Conservation (phyloP, 1,140 invertebrate species). For the Eubasilissa regina region DNA sequence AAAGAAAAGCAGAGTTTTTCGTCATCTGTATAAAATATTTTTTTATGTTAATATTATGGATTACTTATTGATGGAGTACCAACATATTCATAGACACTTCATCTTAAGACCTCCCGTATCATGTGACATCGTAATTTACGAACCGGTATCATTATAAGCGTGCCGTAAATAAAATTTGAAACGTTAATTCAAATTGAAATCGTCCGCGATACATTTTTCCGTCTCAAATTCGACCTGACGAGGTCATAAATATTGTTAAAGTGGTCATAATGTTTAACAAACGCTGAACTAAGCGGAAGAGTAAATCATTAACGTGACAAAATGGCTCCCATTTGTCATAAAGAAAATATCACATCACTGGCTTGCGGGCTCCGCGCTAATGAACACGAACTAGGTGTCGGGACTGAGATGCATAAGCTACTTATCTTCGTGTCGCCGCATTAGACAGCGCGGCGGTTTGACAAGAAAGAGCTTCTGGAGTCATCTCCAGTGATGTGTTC, state of each 20-base stretch:
- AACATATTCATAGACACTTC: conserved; percentile 10
- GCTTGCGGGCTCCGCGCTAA: conserved; percentile 44
- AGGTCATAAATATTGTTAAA: conserved; percentile 47
- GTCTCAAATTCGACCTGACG: conserved; percentile 23
- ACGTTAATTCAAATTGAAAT: conserved; percentile 44
- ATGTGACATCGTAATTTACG: conserved; percentile 18
- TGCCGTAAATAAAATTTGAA: conserved; percentile 30
- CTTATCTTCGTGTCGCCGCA: conserved; percentile 34
- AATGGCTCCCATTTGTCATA: conserved; percentile 59
- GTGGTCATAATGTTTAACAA: conserved; percentile 58
- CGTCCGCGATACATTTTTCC: conserved; percentile 29
- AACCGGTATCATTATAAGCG: conserved; percentile 1
- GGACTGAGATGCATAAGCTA: conserved; percentile 40
- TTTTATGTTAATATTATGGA: too few relatives aligned
- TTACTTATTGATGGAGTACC: too few relatives aligned
- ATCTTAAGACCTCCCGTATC: conserved; percentile 29
- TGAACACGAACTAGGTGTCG: conserved; percentile 60
- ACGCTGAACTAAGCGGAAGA: conserved; percentile 59
- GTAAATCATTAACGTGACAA: conserved; percentile 60
- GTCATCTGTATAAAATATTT: too few relatives aligned
- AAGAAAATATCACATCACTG: conserved; percentile 49
- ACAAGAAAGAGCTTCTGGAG: conserved; percentile 14
- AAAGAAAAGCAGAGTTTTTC: too few relatives aligned
- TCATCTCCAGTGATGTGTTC: conserved; percentile 18
- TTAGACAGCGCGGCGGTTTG: conserved; percentile 25